Evolutionary conservation across 2,113 vertebrate genomes (phyloP), one percentile per base, ranked within the genome.

Genomic region (Salvelinus namaycush): DNA sequence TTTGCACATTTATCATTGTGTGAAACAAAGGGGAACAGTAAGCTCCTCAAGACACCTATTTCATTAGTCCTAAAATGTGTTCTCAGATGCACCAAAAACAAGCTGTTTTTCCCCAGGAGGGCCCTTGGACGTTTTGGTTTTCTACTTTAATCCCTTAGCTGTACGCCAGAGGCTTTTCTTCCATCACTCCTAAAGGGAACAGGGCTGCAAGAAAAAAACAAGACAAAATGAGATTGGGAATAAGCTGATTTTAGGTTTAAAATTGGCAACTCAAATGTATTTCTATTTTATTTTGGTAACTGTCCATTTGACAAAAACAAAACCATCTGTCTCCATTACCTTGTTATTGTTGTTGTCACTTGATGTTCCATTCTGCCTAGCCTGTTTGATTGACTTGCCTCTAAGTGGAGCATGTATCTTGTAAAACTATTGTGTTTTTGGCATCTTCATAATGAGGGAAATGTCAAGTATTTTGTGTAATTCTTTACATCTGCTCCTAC

Each of bases 161-260:
- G 68, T 26, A 44, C 67, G 39, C 80, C 76, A 77, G 54, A 70
- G 81, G 86, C 75, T 76, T 75, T 71, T 73, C 62, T 31, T 66
- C 64, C 31, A 24, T 65, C 74, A 16, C 51, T 14, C 24, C 22
- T 12, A 16, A 73, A 59, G 69, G 73, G 73, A 44, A 60, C 69
- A 29, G 73, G 72, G 44, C 65, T 82, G 64, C 80, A 84, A 88
- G 79, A 83, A 82, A 83, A 76, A 75, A 78, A 77, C 76, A 85
- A 89, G 82, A 83, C 84, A 81, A 88, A 91, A 90, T 88, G 87
- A 90, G 88, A 92, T 87, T 86, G 87, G 51, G 73, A 72, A 73
- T 91, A 93, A 93, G 89, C 91, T 89, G 90, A 92, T 91, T 90
- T 90, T 73, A 87, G 89, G 85, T 90, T 92, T 89, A 90, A 88